Evolutionary conservation across 2,888 invertebrate genomes (phyloP).

Genomic region (Brachynemurus nebulosus): DNA sequence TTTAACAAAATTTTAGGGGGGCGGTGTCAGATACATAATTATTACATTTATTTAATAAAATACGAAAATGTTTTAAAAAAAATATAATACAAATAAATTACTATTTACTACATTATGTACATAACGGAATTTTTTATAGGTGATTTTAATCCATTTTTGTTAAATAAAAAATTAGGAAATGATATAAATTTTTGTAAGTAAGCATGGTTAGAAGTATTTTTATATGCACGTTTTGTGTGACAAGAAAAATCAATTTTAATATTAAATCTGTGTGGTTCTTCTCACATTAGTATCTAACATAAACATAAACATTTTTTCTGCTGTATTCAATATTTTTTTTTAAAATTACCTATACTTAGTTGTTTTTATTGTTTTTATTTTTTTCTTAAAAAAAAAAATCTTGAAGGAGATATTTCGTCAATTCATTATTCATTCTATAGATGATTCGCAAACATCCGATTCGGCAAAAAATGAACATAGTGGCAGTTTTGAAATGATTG

Average conservation of each 20-base stretch:
- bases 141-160: neutral
- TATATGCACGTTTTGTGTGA: neutral
- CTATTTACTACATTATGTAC: too few relatives aligned
- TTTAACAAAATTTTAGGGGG: neutral
- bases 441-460: conserved; percentile 23
- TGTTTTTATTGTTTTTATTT: conserved; percentile 1
- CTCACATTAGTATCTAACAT: neutral
- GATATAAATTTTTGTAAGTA: conserved; percentile 3
- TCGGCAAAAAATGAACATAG: conserved; percentile 33
- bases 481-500: conserved; percentile 56
- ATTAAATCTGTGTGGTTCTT: neutral
- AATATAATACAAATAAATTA: too few relatives aligned
- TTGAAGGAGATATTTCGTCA: conserved; percentile 5
- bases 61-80: neutral
- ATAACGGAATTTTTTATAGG: neutral
- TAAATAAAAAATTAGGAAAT: neutral
- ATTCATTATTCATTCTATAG: conserved; percentile 23
- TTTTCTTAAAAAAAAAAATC: neutral
- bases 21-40: neutral
- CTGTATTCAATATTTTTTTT: conserved; percentile 1
- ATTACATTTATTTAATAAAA: neutral
- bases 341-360: neutral
- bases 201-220: conserved; percentile 14
- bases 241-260: too few relatives aligned
- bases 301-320: too few relatives aligned